Base-by-base conservation (phyloP, 2,888 invertebrate species). In the Agonopterix heracliana region DNA sequence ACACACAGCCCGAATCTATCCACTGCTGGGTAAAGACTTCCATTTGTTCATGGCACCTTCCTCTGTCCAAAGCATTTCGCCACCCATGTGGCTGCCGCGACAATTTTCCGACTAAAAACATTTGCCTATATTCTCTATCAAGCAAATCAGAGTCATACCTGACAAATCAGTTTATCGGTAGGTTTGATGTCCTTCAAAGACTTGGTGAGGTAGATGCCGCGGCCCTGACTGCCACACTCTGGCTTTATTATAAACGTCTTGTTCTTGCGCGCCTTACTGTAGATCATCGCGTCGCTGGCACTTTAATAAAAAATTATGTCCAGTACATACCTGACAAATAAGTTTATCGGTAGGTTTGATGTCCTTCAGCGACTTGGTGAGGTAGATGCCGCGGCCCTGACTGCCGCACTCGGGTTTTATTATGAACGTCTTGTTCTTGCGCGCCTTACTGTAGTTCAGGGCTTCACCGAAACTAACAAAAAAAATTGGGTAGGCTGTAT, bases 381-480 rank as follows among this genome's bases (percentile, higher is more conserved):
- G 86, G 74, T 94, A 95, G 61, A 98, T 98, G 1, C 97, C 97
- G 43, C 93, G 91, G 0, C 98, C 97, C 78, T 96, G 96, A 64
- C 97, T 96, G 0, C 97, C 97, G 53, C 94, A 93, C 68, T 96
- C 96, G 0, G 98, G 97, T 79, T 98, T 98, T 54, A 97, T 90
- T 53, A 98, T 98, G 68, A 94, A 97, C 0, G 95, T 94, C 72
- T 92, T 93, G 55, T 92, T 91, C 72, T 87, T 94, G 68, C 91
- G 91, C 55, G 90, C 89, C 78, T 92, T 93, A 72, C 92, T 92
- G 73, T 92, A 95, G 60, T 90, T 92, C 50, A 92, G 81, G 10
- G 93, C 95, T 74, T 93, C 95, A 2, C 94, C 94, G 55, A 94
- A 90, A 73, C 94, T 92, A 61, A 50, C 36, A 13, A 41, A 43